Percentiles rank a stretch among this genome's conserved stretches.
phyloP scores from a whole-genome alignment of 2,113 vertebrate genomes.

The Lepisosteus oculatus region DNA sequence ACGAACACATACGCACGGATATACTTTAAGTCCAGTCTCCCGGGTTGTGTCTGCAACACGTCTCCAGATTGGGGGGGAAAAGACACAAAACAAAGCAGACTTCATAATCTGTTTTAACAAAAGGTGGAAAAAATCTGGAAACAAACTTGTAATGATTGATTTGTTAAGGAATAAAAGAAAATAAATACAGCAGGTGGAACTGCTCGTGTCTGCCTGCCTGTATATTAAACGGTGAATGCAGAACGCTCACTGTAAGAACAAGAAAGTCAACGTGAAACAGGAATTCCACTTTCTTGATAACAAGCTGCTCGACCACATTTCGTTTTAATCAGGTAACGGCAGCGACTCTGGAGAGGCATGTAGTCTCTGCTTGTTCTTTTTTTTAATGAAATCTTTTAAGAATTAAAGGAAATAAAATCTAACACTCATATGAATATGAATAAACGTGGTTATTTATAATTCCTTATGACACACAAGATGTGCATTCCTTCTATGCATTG shows the following conservation, averaged over 20 bases:
- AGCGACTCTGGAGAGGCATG: no score
- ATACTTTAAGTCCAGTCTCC: background rate
- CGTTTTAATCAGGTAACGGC: slow-evolving; percentile 2
- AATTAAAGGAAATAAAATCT: no score
- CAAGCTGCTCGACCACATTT: background rate
- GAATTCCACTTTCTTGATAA: background rate
- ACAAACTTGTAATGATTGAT: slow-evolving; percentile 7
- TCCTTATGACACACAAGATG: no score
- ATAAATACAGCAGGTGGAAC: background rate
- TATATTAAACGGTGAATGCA: background rate
- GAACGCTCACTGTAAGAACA: background rate
- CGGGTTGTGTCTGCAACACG: background rate
- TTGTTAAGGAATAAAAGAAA: slow-evolving; percentile 13
- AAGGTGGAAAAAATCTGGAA: background rate
- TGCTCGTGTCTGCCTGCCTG: background rate
- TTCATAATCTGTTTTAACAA: slow-evolving; percentile 1
- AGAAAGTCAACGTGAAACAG: slow-evolving; percentile 4
- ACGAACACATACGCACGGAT: background rate
- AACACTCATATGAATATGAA: no score
- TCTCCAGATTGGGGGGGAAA: background rate
- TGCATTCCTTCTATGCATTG: no score
- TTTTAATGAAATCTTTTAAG: no score
- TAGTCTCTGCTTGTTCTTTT: no score
- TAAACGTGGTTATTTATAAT: no score
- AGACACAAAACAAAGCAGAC: background rate